Evolutionary conservation across 1,140 invertebrate genomes (phyloP).

Genomic region (Hylyphantes graminicola): DNA sequence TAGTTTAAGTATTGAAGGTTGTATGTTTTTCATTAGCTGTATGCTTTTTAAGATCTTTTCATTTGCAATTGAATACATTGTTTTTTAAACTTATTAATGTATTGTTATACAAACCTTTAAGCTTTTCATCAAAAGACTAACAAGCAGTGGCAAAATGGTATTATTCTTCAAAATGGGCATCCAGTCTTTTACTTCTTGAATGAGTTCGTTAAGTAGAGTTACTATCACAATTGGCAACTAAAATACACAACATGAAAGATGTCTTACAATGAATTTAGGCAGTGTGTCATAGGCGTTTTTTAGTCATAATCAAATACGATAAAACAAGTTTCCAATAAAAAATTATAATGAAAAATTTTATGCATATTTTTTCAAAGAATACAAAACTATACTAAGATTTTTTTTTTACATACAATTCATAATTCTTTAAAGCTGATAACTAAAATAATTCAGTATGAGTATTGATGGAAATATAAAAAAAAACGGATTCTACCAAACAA

Average conservation of each 20-base stretch:
- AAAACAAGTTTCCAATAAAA: not conserved
- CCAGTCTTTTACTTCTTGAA: constrained; percentile 42
- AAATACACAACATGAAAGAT: not conserved
- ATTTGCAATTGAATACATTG: too few relatives aligned
- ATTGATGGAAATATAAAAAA: too few relatives aligned
- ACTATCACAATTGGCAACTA: constrained; percentile 50
- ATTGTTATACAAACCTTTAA: constrained; percentile 33
- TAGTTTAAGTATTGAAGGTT: too few relatives aligned
- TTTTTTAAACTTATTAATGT: too few relatives aligned
- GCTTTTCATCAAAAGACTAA: constrained; percentile 46
- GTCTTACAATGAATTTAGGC: not conserved
- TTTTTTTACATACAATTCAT: too few relatives aligned
- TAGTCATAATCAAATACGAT: not conserved
- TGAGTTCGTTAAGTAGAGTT: constrained; percentile 46
- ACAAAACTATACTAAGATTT: too few relatives aligned
- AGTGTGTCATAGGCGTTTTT: not conserved
- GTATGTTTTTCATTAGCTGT: too few relatives aligned
- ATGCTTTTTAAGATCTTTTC: too few relatives aligned
- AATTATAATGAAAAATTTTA: not conserved
- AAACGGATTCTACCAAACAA: too few relatives aligned
- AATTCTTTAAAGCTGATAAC: too few relatives aligned
- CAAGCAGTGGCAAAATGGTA: constrained; percentile 33
- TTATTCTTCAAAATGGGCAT: constrained; percentile 41
- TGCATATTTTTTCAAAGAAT: too few relatives aligned
- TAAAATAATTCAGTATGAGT: too few relatives aligned